Percentiles rank a stretch among this genome's conserved stretches.
phyloP scores from a whole-genome alignment of 2,113 vertebrate species.

The Gulo gulo region DNA sequence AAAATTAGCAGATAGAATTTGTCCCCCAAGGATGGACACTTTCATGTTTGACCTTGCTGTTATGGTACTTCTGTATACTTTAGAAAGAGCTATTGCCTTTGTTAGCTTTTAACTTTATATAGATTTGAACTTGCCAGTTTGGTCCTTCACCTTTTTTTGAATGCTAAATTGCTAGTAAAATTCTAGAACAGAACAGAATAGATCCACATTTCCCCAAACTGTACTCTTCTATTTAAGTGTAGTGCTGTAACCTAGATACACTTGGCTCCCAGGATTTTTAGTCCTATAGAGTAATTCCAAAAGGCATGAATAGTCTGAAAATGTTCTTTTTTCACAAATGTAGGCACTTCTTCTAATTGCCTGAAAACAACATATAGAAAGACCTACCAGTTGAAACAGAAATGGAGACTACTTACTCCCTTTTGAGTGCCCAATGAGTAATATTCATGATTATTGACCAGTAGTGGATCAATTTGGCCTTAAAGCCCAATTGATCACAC shows the following conservation, averaged over 20 bases:
- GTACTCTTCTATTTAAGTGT: slow-evolving; percentile 23
- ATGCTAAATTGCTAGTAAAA: slow-evolving; percentile 26
- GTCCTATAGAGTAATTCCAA: not conserved
- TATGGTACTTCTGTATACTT: slow-evolving; percentile 18
- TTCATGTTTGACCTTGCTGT: not conserved
- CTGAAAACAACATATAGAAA: slow-evolving; percentile 27
- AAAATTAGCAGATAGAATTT: not conserved
- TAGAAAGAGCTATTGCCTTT: not conserved
- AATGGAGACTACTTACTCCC: not conserved
- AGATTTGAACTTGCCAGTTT: not conserved
- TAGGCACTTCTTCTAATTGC: slow-evolving; percentile 1
- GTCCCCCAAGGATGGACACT: not conserved
- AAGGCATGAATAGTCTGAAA: not conserved
- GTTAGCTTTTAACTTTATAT: slow-evolving; percentile 30
- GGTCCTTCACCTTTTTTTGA: not conserved
- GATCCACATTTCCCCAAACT: not conserved
- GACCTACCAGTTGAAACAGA: slow-evolving; percentile 9
- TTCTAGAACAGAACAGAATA: slow-evolving; percentile 2
- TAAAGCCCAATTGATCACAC: slow-evolving; percentile 41
- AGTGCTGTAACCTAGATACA: not conserved
- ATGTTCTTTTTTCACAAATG: not conserved
- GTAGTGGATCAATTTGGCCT: slow-evolving; percentile 31
- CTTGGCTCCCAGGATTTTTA: slow-evolving; percentile 12
- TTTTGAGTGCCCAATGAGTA: slow-evolving; percentile 45
- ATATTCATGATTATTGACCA: slow-evolving; percentile 57